A percentile compares a stretch with the other conserved stretches of the same genome.
phyloP scores from a whole-genome alignment of 2,888 invertebrate species.

The Melanophora roralis region DNA sequence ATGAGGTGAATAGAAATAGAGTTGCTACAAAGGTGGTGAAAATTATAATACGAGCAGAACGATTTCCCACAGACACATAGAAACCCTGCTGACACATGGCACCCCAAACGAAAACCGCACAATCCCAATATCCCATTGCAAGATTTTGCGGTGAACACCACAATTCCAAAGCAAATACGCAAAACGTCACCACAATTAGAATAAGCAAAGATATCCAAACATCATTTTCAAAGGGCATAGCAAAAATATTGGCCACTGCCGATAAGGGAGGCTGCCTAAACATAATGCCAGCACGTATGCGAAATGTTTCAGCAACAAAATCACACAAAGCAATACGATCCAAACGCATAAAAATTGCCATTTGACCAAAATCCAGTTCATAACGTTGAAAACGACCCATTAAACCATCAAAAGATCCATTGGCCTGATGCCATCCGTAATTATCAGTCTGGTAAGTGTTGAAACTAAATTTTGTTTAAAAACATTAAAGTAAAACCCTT shows the following conservation, averaged over 20 bases:
- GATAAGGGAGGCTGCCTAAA: constrained; percentile 82
- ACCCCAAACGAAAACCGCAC: constrained; percentile 79
- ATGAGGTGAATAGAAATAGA: constrained; percentile 81
- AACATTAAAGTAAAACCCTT: background rate
- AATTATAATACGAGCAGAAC: constrained; percentile 79
- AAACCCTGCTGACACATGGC: constrained; percentile 82
- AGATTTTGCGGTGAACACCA: constrained; percentile 68
- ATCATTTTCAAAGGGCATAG: constrained; percentile 80
- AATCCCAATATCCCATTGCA: constrained; percentile 76
- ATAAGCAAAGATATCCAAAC: constrained; percentile 79
- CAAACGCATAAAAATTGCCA: constrained; percentile 79
- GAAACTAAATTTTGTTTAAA: constrained; percentile 67
- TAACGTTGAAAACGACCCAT: constrained; percentile 80
- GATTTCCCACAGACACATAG: constrained; percentile 77
- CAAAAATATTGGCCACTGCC: constrained; percentile 81
- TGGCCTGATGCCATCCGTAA: constrained; percentile 79
- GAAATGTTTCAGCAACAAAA: constrained; percentile 79
- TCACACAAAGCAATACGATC: constrained; percentile 79
- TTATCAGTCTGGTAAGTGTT: constrained; percentile 76
- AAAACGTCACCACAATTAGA: constrained; percentile 70
- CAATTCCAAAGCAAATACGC: constrained; percentile 69
- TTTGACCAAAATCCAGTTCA: constrained; percentile 79
- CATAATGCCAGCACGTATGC: constrained; percentile 79
- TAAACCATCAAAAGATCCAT: constrained; percentile 80
- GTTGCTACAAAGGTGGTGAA: constrained; percentile 79